Evolutionary conservation across 2,113 vertebrate genomes (phyloP).

Genomic region (Ptyas mucosa): DNA sequence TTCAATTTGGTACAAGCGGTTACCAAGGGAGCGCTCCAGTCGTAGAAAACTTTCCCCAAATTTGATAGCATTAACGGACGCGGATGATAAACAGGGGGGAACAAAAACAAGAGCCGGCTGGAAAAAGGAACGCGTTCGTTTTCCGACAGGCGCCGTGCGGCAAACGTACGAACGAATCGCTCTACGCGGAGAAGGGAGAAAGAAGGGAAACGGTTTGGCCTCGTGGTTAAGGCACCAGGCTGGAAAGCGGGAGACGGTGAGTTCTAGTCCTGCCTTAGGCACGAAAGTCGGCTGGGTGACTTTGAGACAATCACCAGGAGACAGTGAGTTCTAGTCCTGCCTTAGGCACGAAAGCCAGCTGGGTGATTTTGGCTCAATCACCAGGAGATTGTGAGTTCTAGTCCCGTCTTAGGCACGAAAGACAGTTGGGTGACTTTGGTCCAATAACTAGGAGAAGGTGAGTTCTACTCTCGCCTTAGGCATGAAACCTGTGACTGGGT

Average conservation of each 20-base stretch:
- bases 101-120: background rate
- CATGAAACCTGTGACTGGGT: too few relatives aligned
- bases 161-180: background rate
- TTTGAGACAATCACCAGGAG: too few relatives aligned
- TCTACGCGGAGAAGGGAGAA: background rate
- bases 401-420: too few relatives aligned
- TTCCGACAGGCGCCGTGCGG: background rate
- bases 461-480: too few relatives aligned
- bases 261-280: too few relatives aligned
- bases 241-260: background rate
- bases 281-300: too few relatives aligned
- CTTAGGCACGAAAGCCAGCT: accelerated
- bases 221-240: background rate
- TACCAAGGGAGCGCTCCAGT: background rate
- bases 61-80: background rate
- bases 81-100: background rate
- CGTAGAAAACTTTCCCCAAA: background rate
- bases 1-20: background rate
- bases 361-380: too few relatives aligned
- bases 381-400: accelerated
- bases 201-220: background rate
- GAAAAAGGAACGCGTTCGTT: background rate
- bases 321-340: too few relatives aligned
- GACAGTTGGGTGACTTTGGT: too few relatives aligned
- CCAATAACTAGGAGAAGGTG: too few relatives aligned